Conservation (phyloP, 2,888 invertebrate genomes). For the Cyrtodaria siliqua region DNA sequence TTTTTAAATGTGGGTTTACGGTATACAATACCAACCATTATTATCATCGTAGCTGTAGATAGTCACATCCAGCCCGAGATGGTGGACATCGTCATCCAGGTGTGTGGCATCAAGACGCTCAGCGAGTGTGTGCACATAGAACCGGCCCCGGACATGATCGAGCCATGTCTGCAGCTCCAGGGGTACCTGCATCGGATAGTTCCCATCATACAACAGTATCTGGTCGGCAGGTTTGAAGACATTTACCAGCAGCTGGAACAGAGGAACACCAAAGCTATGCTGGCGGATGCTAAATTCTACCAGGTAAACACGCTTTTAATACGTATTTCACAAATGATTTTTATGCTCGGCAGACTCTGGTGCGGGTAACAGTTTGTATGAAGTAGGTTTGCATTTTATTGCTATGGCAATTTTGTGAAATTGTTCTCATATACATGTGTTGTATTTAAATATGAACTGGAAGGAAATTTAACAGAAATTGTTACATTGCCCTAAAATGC, state of each 20-base stretch:
- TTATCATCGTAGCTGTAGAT: background rate
- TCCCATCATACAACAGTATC: slow-evolving; percentile 76
- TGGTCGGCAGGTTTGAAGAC: slow-evolving; percentile 68
- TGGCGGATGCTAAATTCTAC: slow-evolving; percentile 72
- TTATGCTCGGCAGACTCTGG: no score
- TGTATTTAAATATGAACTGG: no score
- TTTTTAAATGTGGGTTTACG: no score
- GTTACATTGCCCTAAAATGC: no score
- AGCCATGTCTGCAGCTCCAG: slow-evolving; percentile 73
- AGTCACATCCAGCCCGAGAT: slow-evolving; percentile 12
- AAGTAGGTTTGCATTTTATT: no score
- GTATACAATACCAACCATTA: background rate
- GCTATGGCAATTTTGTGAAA: no score
- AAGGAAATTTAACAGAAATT: no score
- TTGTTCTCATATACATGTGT: no score
- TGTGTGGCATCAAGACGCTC: slow-evolving; percentile 72
- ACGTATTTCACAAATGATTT: background rate
- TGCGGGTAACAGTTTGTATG: no score
- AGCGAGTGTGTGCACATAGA: slow-evolving; percentile 70
- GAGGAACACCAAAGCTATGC: slow-evolving; percentile 62
- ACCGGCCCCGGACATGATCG: slow-evolving; percentile 71
- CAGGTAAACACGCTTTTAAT: slow-evolving; percentile 61
- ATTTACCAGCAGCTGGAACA: slow-evolving; percentile 68
- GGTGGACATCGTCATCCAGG: slow-evolving; percentile 60
- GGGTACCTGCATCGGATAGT: slow-evolving; percentile 73